Evolutionary conservation across 2,888 invertebrate genomes (phyloP).

Genomic region (Nasonia oneida): DNA sequence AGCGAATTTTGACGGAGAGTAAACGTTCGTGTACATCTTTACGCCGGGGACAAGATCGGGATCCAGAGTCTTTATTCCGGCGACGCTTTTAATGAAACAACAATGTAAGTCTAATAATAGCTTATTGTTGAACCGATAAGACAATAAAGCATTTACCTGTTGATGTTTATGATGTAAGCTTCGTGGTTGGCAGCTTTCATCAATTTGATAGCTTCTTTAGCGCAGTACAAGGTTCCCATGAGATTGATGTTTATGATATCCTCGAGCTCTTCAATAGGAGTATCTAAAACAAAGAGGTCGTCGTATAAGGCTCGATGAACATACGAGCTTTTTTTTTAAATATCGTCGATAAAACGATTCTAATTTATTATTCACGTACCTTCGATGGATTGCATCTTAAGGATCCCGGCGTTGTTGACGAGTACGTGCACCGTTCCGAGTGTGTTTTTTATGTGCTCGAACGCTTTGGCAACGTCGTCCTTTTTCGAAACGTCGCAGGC

Average conservation of each 20-base stretch:
- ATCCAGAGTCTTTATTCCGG: not conserved
- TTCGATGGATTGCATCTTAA: not conserved
- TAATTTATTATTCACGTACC: not conserved
- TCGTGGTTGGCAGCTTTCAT: not conserved
- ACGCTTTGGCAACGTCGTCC: not conserved
- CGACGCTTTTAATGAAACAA: not conserved
- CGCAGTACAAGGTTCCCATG: not conserved
- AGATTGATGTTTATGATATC: not conserved
- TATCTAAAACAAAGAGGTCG: too few species aligned
- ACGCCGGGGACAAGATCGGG: not conserved
- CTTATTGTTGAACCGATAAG: too few species aligned
- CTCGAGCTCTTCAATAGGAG: not conserved
- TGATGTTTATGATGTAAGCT: not conserved
- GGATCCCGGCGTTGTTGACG: not conserved
- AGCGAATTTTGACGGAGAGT: not conserved
- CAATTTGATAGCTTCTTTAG: not conserved
- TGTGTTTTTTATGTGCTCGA: not conserved
- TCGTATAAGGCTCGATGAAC: not conserved
- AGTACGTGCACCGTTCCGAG: not conserved
- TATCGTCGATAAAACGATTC: not conserved
- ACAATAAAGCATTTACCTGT: not conserved
- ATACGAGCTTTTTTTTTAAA: not conserved
- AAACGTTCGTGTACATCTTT: not conserved
- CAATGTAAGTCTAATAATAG: not conserved
- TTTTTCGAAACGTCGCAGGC: not conserved